Percentiles rank a stretch among this genome's conserved stretches.
Conservation (phyloP, 2,797 vertebrate species). For the Poeciliopsis turneri region DNA sequence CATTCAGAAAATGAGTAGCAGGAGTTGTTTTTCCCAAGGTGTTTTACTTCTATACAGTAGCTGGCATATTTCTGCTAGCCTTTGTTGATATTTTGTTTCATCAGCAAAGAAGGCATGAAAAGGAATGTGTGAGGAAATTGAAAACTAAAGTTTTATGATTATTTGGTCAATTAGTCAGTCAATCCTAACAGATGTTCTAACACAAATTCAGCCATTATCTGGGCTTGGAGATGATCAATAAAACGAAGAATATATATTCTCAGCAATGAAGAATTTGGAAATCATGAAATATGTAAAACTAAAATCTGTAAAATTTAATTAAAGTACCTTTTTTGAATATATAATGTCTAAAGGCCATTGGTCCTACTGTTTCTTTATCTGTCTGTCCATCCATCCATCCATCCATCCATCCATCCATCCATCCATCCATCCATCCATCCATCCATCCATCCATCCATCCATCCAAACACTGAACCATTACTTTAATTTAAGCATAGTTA, state of each 20-base stretch:
- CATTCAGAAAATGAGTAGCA: background rate
- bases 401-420: too few species aligned
- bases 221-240: background rate
- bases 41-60: background rate
- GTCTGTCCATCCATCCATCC: too few species aligned
- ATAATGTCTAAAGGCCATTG: background rate
- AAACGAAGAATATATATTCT: background rate
- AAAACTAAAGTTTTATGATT: background rate
- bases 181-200: background rate
- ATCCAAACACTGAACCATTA: background rate
- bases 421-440: too few species aligned
- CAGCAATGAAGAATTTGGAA: background rate
- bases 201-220: background rate
- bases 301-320: background rate
- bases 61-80: background rate
- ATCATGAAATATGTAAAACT: background rate
- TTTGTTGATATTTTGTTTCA: background rate
- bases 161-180: background rate
- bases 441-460: too few species aligned
- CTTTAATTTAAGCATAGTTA: background rate
- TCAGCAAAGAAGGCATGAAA: background rate
- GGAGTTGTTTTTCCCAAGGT: background rate
- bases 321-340: background rate
- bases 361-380: too few species aligned
- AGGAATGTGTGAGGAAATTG: background rate